Percentiles rank a stretch among this genome's conserved stretches.
Evolutionary conservation across 2,888 invertebrate genomes (phyloP).

Genomic region (Platypus cylindrus): DNA sequence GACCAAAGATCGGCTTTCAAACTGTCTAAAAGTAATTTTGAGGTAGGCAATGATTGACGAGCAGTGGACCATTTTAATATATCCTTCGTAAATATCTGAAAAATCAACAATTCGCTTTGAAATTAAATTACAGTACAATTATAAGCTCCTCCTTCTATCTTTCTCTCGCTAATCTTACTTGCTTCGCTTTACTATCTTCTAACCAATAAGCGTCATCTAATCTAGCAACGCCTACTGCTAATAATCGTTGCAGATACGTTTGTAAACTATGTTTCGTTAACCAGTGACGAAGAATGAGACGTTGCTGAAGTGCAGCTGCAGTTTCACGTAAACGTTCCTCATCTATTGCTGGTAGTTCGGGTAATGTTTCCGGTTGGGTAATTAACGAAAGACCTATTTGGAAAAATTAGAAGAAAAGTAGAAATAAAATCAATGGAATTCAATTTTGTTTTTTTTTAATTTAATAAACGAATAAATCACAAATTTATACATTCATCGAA

Average conservation of each 20-base stretch:
- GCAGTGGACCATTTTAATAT: constrained; percentile 68
- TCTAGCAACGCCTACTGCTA: constrained; percentile 71
- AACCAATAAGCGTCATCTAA: constrained; percentile 80
- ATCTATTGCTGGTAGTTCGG: constrained; percentile 72
- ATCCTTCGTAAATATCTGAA: constrained; percentile 54
- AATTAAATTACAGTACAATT: no score
- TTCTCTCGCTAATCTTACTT: constrained; percentile 25
- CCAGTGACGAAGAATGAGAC: constrained; percentile 78
- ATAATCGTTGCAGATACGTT: constrained; percentile 58
- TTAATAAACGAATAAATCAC: no score
- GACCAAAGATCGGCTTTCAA: constrained; percentile 77
- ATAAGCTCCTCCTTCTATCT: no score
- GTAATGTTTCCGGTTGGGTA: constrained; percentile 65
- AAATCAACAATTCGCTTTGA: not conserved
- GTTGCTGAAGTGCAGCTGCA: constrained; percentile 67
- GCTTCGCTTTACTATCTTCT: constrained; percentile 66
- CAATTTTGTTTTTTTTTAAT: not conserved
- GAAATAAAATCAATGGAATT: not conserved
- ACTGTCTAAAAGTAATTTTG: constrained; percentile 63
- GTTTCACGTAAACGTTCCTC: constrained; percentile 73
- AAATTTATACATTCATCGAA: no score
- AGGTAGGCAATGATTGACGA: constrained; percentile 68
- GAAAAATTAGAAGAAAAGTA: not conserved
- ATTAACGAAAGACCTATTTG: constrained; percentile 76
- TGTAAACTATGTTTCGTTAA: constrained; percentile 60